Evolutionary conservation across 2,113 vertebrate species (phyloP).

Genomic region (Gadus chalcogrammus): DNA sequence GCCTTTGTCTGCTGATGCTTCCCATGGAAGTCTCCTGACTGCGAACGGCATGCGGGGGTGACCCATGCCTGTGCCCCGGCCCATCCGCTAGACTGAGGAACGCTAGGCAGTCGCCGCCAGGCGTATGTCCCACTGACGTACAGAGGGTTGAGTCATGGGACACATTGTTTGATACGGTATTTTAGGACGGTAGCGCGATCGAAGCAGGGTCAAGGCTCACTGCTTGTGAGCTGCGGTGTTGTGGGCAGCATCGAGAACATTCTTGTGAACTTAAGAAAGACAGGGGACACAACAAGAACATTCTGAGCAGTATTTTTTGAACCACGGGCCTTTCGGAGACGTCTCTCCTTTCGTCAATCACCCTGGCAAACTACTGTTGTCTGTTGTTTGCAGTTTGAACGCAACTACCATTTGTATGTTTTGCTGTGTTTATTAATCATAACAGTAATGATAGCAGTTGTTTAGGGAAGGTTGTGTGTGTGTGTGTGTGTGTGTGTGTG

Average conservation of each 20-base stretch:
- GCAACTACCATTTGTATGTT: conserved; percentile 9
- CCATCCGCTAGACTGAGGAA: no score
- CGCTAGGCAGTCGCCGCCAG: no score
- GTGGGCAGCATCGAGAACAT: background rate
- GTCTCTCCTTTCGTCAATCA: conserved; percentile 15
- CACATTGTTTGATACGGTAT: background rate
- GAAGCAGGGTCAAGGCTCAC: background rate
- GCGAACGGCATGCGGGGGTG: conserved; percentile 26
- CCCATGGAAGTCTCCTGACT: conserved; percentile 63
- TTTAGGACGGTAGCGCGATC: background rate
- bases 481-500: conserved; percentile 4
- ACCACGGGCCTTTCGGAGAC: background rate
- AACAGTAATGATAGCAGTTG: background rate
- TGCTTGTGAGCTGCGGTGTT: background rate
- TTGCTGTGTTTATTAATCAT: conserved; percentile 5
- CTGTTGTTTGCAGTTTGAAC: no score
- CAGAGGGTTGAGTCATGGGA: background rate
- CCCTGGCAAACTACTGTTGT: conserved; percentile 1
- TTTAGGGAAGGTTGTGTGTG: background rate
- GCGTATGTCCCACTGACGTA: no score
- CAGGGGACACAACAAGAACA: background rate
- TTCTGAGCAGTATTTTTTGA: conserved; percentile 1
- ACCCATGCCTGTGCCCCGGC: background rate
- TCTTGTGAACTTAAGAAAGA: no score
- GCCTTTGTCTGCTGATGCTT: conserved; percentile 48